These are phyloP conservation scores for Xestia ashworthii DNA, from an alignment of 2,888 invertebrate species.

Conservation along the genomic window DNA sequence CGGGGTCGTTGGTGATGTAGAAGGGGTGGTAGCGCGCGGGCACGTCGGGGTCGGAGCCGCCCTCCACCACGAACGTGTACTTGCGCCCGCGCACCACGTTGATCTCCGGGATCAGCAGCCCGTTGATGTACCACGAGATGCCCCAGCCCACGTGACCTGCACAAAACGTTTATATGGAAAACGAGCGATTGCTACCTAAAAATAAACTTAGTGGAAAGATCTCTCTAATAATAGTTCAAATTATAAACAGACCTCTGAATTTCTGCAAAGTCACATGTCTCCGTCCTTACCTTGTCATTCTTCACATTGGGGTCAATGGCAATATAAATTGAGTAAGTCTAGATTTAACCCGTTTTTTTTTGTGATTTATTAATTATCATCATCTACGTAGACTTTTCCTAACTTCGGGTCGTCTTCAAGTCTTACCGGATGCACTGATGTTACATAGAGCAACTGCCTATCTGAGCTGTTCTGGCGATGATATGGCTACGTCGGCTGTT, in stretches of 20 bases:
- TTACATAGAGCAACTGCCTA: too few species aligned
- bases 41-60: constrained; percentile 94
- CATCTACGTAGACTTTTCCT: too few species aligned
- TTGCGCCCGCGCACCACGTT: constrained; percentile 96
- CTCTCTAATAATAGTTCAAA: neutral
- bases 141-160: constrained; percentile 98
- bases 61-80: constrained; percentile 97
- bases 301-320: neutral
- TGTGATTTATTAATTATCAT: too few species aligned
- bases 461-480: too few species aligned
- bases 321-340: neutral
- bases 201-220: neutral
- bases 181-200: neutral
- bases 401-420: too few species aligned
- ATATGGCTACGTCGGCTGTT: too few species aligned
- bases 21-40: constrained; percentile 98
- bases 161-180: too few species aligned
- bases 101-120: constrained; percentile 97
- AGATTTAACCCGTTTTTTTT: neutral
- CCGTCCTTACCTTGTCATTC: too few species aligned
- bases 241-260: neutral
- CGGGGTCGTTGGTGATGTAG: constrained; percentile 97
- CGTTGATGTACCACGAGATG: constrained; percentile 98
- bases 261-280: too few species aligned
- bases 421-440: too few species aligned